Evolutionary conservation across 1,140 invertebrate species (phyloP).

Genomic region (Luehdorfia chinensis): DNA sequence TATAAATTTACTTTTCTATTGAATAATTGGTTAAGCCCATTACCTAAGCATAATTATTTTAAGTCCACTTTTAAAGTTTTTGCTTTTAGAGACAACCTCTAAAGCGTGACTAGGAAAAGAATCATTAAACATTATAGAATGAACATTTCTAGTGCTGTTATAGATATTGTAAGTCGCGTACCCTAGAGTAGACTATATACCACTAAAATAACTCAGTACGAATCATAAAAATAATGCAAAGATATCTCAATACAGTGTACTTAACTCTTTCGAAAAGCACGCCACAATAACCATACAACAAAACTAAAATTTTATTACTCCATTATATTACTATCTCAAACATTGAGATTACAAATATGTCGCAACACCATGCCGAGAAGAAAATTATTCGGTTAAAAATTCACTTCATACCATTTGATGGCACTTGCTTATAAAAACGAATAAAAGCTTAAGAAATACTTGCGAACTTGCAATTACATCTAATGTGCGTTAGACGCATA

Average conservation of each 20-base stretch:
- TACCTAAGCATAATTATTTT: not conserved
- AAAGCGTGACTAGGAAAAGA: not conserved
- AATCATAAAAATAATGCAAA: not conserved
- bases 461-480: constrained; percentile 25
- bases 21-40: not conserved
- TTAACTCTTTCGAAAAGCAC: not conserved
- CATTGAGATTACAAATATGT: constrained; percentile 42
- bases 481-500: constrained; percentile 54
- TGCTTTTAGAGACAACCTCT: not conserved
- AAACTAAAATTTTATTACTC: too few species aligned
- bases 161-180: not conserved
- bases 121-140: not conserved
- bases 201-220: too few species aligned
- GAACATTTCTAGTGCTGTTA: not conserved
- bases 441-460: constrained; percentile 27
- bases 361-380: constrained; percentile 44
- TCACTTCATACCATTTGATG: constrained; percentile 41
- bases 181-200: too few species aligned
- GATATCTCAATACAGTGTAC: not conserved
- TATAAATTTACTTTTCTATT: not conserved
- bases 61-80: not conserved
- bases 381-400: constrained; percentile 42
- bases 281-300: too few species aligned
- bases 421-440: constrained; percentile 42
- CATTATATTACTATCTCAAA: constrained; percentile 24